phyloP scores from a whole-genome alignment of 2,888 invertebrate species.

The Spisula subtruncata region DNA sequence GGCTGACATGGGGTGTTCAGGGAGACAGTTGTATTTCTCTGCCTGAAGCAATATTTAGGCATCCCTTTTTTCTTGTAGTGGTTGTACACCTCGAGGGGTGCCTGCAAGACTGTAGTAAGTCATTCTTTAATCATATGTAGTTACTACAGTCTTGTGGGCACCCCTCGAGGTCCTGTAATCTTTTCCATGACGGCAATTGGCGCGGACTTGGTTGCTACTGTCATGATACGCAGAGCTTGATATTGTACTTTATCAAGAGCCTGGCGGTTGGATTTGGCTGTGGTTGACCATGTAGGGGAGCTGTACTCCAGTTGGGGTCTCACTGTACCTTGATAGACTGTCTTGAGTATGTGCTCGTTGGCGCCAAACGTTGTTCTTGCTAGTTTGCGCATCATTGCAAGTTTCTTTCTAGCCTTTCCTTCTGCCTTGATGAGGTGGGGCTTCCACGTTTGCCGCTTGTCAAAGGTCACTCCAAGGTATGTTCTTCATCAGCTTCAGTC shows the following conservation, averaged over 20 bases:
- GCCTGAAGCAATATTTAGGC: slow-evolving; percentile 36
- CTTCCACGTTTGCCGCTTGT: slow-evolving; percentile 59
- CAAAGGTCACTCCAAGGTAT: slow-evolving; percentile 55
- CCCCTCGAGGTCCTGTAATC: too few relatives aligned
- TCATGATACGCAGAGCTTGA: slow-evolving; percentile 29
- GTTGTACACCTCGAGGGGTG: too few relatives aligned
- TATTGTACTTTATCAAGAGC: slow-evolving; percentile 25
- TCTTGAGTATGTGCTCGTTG: slow-evolving; percentile 24
- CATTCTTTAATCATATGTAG: too few relatives aligned
- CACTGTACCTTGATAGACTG: neutral
- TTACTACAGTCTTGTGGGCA: too few relatives aligned
- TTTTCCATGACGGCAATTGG: slow-evolving; percentile 32
- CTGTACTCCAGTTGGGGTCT: slow-evolving; percentile 41
- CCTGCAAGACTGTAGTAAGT: too few relatives aligned
- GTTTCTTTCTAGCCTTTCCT: slow-evolving; percentile 51
- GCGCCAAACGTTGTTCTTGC: slow-evolving; percentile 47
- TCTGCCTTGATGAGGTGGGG: slow-evolving; percentile 29
- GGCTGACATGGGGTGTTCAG: slow-evolving; percentile 39
- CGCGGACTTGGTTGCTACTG: slow-evolving; percentile 10
- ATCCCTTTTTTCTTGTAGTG: slow-evolving; percentile 36
- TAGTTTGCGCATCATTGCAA: slow-evolving; percentile 52
- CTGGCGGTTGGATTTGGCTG: slow-evolving; percentile 35
- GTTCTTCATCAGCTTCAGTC: slow-evolving; percentile 28
- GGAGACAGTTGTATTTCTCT: slow-evolving; percentile 23
- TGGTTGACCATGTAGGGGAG: slow-evolving; percentile 37